Evolutionary conservation across 2,888 invertebrate species (phyloP).

Genomic region (Yponomeuta plumbellus): DNA sequence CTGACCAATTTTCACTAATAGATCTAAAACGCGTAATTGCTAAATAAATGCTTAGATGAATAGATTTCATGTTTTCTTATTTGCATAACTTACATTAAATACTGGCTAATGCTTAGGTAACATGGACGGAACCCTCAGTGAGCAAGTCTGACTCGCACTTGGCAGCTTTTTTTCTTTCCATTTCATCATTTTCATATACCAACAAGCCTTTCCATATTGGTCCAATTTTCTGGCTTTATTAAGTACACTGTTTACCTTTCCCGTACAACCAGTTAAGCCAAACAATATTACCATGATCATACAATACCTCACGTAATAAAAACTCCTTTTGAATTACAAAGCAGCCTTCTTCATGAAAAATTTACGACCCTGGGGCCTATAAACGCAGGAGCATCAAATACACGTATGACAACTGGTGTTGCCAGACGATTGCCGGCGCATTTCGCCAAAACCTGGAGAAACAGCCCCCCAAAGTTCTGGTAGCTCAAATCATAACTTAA

Average conservation of each 20-base stretch:
- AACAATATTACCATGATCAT: not conserved
- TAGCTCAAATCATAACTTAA: no score
- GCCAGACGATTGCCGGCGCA: no score
- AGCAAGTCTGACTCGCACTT: constrained; percentile 5
- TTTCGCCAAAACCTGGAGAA: no score
- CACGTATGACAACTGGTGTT: not conserved
- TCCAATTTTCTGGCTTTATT: not conserved
- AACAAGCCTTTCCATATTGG: no score
- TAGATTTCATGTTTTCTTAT: no score
- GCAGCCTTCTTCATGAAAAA: constrained; percentile 3
- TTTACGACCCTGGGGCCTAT: not conserved
- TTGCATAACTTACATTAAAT: no score
- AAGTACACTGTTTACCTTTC: not conserved
- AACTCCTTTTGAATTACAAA: constrained; percentile 1
- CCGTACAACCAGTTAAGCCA: not conserved
- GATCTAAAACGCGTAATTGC: no score
- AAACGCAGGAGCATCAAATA: not conserved
- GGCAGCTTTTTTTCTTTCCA: not conserved
- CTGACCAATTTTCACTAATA: no score
- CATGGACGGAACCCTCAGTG: not conserved
- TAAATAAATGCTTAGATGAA: no score
- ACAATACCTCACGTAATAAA: not conserved
- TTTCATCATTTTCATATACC: no score
- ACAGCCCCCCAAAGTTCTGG: no score
- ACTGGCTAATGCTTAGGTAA: no score